A percentile compares a stretch with the other conserved stretches of the same genome.
Conservation (phyloP, 1,140 invertebrate genomes). For the Conus betulinus region DNA sequence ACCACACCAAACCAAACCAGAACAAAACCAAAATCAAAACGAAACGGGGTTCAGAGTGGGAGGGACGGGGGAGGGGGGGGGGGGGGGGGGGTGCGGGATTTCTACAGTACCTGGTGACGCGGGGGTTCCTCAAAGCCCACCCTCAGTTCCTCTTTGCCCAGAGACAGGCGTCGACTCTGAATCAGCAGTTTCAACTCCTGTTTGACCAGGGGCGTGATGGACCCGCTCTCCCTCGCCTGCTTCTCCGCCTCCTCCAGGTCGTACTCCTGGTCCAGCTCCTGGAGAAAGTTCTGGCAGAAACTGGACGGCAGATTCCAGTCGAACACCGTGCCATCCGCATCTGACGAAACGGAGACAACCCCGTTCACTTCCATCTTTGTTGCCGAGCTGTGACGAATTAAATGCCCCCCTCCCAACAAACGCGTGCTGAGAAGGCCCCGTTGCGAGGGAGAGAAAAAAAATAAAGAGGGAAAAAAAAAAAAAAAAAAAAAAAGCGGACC, state of each 20-base stretch:
- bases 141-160: constrained; percentile 71
- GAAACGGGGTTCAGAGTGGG: not conserved
- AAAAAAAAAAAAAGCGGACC: too few species aligned
- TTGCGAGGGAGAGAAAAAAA: too few species aligned
- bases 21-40: not conserved
- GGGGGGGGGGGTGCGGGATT: not conserved
- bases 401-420: not conserved
- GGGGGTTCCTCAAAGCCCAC: constrained; percentile 56
- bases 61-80: not conserved
- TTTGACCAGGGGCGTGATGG: constrained; percentile 93
- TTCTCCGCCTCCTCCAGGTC: constrained; percentile 40
- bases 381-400: not conserved
- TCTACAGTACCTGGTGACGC: constrained; percentile 26
- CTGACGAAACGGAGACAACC: not conserved
- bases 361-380: not conserved
- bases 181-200: constrained; percentile 92
- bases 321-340: not conserved
- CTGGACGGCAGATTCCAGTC: constrained; percentile 12
- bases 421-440: not conserved
- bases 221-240: constrained; percentile 77
- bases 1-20: not conserved
- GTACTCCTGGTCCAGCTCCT: not conserved
- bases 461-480: not conserved
- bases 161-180: constrained; percentile 85
- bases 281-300: not conserved